Evolutionary conservation across 2,797 vertebrate genomes (phyloP).

Genomic region (Hephaestus fuliginosus): DNA sequence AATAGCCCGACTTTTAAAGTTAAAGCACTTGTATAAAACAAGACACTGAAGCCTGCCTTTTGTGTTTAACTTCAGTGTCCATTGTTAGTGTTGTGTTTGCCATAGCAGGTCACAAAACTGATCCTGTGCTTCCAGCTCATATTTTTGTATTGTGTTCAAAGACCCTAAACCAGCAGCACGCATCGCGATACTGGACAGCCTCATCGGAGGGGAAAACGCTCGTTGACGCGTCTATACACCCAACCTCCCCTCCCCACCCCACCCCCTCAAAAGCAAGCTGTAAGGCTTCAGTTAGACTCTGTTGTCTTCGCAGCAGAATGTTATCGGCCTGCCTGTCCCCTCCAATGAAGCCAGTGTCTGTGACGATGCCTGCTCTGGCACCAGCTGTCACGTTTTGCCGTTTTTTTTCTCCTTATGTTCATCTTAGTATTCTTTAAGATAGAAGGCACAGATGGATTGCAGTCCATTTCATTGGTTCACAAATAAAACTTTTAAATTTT

Average conservation of each 20-base stretch:
- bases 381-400: conserved; percentile 84
- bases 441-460: conserved; percentile 81
- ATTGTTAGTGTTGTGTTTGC: conserved; percentile 75
- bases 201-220: conserved; percentile 43
- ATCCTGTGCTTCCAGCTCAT: conserved; percentile 69
- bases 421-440: conserved; percentile 74
- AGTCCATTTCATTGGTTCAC: conserved; percentile 67
- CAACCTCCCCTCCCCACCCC: background rate
- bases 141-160: conserved; percentile 62
- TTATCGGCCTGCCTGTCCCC: conserved; percentile 25
- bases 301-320: conserved; percentile 5
- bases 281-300: conserved; percentile 4
- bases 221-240: conserved; percentile 34
- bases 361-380: conserved; percentile 74
- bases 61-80: conserved; percentile 66
- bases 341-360: conserved; percentile 35
- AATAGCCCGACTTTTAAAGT: conserved; percentile 48
- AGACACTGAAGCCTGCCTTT: conserved; percentile 65
- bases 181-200: background rate
- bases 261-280: background rate
- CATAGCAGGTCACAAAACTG: conserved; percentile 73
- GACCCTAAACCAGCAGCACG: conserved; percentile 31
- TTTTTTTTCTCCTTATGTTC: conserved; percentile 42
- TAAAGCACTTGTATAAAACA: conserved; percentile 55
- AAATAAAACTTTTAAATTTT: conserved; percentile 79